These are phyloP conservation scores for Amiota minor DNA, from an alignment of 2,888 invertebrate species.

Conservation along the genomic window DNA sequence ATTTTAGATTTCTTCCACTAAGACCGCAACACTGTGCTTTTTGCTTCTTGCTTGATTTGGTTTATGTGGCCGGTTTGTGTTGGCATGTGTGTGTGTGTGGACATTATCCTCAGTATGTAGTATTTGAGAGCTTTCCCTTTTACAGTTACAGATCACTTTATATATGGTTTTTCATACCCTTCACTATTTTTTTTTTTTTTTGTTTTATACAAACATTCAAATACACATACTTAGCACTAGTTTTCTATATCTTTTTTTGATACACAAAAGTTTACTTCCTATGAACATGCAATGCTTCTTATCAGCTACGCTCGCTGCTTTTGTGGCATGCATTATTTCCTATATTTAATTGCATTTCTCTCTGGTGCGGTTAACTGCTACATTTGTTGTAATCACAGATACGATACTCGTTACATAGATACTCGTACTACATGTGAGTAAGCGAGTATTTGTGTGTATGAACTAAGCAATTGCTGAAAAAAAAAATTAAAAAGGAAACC, in stretches of 20 bases:
- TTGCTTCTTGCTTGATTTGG: not conserved
- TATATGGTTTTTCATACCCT: slow-evolving; percentile 4
- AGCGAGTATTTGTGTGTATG: too few relatives aligned
- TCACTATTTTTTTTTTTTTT: not conserved
- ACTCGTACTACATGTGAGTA: not conserved
- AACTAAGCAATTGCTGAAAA: not conserved
- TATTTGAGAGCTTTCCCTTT: not conserved
- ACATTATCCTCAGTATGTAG: too few relatives aligned
- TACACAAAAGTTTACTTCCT: slow-evolving; percentile 4
- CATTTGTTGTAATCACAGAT: slow-evolving; percentile 60
- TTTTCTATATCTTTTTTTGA: not conserved
- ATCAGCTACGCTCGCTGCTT: slow-evolving; percentile 43
- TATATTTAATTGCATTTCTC: slow-evolving; percentile 66
- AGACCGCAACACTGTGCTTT: not conserved
- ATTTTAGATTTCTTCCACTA: not conserved
- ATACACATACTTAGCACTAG: not conserved
- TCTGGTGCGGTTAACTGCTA: slow-evolving; percentile 66
- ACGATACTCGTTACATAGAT: slow-evolving; percentile 42
- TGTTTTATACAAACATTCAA: slow-evolving; percentile 44
- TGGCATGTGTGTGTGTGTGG: not conserved
- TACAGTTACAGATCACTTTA: slow-evolving; percentile 11
- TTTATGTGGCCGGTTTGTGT: not conserved
- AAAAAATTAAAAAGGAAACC: not conserved
- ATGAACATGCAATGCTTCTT: not conserved
- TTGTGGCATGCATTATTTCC: slow-evolving; percentile 65